Conservation (phyloP, 2,888 invertebrate genomes). For the Pristionchus maxplancki region DNA sequence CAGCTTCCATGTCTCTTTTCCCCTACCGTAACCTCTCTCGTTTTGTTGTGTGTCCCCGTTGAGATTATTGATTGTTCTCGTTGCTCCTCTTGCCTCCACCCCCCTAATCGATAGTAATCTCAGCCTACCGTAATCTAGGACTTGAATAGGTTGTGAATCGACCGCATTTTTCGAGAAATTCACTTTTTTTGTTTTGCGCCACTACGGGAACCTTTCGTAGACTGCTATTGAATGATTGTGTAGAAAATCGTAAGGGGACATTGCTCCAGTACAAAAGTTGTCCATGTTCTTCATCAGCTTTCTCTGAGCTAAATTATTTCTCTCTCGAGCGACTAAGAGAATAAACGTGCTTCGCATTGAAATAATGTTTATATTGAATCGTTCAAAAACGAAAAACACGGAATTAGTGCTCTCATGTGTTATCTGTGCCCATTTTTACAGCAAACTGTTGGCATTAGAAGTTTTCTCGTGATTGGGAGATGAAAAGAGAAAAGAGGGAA, state of each 20-base stretch:
- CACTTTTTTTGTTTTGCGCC: not conserved
- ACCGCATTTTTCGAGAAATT: not conserved
- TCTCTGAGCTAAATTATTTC: constrained; percentile 35
- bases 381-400: not conserved
- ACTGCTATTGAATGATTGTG: constrained; percentile 16
- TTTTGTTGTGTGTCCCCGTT: constrained; percentile 19
- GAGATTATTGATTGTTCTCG: constrained; percentile 44
- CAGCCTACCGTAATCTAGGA: constrained; percentile 26
- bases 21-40: not conserved
- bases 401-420: too few species aligned
- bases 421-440: too few species aligned
- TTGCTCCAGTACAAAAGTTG: constrained; percentile 26
- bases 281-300: not conserved
- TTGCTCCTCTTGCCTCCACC: constrained; percentile 33
- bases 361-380: not conserved
- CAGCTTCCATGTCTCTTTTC: constrained; percentile 17
- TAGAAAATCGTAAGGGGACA: not conserved
- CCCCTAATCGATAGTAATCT: constrained; percentile 35
- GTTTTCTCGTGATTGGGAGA: too few species aligned
- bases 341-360: constrained; percentile 43
- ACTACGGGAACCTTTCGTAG: constrained; percentile 45
- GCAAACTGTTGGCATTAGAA: too few species aligned
- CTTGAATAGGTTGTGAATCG: constrained; percentile 34
- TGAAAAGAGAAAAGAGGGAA: too few species aligned
- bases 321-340: constrained; percentile 17